A percentile compares a stretch with the other conserved stretches of the same genome.
These are phyloP conservation scores for Drosophila orena DNA, from an alignment of 1,140 invertebrate species.

Conservation along the genomic window DNA sequence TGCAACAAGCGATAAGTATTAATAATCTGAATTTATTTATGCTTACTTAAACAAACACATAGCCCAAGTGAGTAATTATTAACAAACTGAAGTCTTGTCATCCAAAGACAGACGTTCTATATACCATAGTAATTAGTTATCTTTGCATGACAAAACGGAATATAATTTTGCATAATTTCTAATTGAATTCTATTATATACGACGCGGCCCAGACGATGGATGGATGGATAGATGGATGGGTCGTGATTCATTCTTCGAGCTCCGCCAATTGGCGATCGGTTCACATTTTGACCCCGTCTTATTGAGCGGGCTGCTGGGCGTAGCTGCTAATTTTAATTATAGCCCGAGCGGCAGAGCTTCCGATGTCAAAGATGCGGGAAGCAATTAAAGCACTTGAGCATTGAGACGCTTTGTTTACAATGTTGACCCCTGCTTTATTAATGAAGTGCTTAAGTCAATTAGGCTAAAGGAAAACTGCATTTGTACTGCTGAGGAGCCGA, in stretches of 20 bases:
- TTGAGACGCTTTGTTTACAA: constrained; percentile 58
- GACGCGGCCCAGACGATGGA: constrained; percentile 38
- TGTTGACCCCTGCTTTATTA: constrained; percentile 52
- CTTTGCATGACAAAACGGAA: constrained; percentile 64
- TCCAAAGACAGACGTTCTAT: not conserved
- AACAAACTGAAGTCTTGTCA: not conserved
- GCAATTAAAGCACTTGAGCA: constrained; percentile 69
- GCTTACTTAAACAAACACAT: too few relatives aligned
- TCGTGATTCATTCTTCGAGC: constrained; percentile 25
- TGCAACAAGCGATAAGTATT: too few relatives aligned
- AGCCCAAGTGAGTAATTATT: too few relatives aligned
- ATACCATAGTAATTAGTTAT: not conserved
- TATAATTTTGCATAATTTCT: constrained; percentile 70
- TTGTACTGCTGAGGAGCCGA: not conserved
- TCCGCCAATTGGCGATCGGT: constrained; percentile 69
- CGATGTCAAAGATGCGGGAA: constrained; percentile 79
- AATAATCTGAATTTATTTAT: too few relatives aligned
- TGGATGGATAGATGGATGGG: constrained; percentile 14
- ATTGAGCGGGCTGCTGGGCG: constrained; percentile 68
- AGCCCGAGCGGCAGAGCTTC: constrained; percentile 50
- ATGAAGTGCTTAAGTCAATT: constrained; percentile 61
- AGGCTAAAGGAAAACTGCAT: constrained; percentile 19
- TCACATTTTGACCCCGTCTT: constrained; percentile 71
- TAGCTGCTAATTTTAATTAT: constrained; percentile 78
- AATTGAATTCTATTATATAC: constrained; percentile 40